Base-by-base conservation (phyloP, 2,113 vertebrate genomes). In the Scalopus aquaticus region DNA sequence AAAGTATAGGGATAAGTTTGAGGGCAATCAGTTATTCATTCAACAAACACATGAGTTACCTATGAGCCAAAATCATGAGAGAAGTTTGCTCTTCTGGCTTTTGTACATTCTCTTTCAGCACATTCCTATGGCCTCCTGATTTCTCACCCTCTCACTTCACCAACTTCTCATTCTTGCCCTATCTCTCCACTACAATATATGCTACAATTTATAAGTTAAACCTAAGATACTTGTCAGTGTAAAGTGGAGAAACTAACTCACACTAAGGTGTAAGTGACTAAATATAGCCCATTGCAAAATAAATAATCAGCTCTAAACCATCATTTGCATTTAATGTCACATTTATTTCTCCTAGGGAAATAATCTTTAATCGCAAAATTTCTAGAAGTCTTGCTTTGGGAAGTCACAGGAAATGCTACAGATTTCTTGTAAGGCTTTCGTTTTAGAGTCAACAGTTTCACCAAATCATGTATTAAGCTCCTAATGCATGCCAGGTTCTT, bases 401-500 rank as follows among this genome's bases (percentile, higher is more conserved):
- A 51, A 88, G 89, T 70, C 64, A 56, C 28, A 51, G 72, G 62
- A 62, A 87, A 87, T 35, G 80, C 42, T 10, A 13, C 24, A n/a
- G 44, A 81, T 46, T 84, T 80, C 82, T 80, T 7, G 12, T 58
- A 39, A 82, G 78, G 65, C 86, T 22, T 88, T 46, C 35, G 32
- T 72, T 77, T 49, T 81, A n/a, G 64, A 42, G 64, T 70, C 42
- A 35, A 9, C 28, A 37, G 67, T 35, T 69, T 83, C 65, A 37
- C 72, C 44, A 80, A 84, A n/a, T 22, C 77, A 5, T 79, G 64
- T 70, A 30, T 56, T n/a, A 79, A 84, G 81, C 65, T 84, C 19
- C 64, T 74, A 64, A 87, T 44, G 10, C n/a, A 64, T 32, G 78
- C 73, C 78, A 90, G 60, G 51, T 65, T 58, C 85, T 85, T 83